A percentile compares a stretch with the other conserved stretches of the same genome.
phyloP scores from a whole-genome alignment of 1,140 invertebrate species.

The Probaryconus sp. region DNA sequence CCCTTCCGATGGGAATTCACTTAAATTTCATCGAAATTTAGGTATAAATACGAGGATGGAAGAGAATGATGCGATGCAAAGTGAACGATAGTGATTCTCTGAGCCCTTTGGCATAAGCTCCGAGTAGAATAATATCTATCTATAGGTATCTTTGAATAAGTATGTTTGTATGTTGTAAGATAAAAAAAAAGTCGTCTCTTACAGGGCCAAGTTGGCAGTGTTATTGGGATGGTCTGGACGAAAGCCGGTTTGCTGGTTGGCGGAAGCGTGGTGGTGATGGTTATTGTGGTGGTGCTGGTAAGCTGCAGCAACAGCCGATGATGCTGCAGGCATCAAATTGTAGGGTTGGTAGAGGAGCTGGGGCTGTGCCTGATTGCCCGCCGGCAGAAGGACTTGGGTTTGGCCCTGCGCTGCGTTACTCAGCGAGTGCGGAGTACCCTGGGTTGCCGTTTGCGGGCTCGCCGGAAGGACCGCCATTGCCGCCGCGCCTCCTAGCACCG shows the following conservation, averaged over 20 bases:
- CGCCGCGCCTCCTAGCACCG: constrained; percentile 76
- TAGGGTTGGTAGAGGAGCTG: constrained; percentile 75
- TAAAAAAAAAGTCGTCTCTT: constrained; percentile 39
- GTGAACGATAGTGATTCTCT: no score
- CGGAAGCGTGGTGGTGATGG: constrained; percentile 63
- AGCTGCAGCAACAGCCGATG: constrained; percentile 60
- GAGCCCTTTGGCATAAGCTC: no score
- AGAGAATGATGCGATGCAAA: no score
- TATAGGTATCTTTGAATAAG: no score
- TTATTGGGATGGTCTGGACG: constrained; percentile 39
- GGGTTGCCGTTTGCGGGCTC: constrained; percentile 77
- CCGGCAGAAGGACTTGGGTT: constrained; percentile 67
- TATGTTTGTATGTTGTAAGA: no score
- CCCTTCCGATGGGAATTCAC: no score
- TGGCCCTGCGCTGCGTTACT: constrained; percentile 64
- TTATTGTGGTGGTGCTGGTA: constrained; percentile 56
- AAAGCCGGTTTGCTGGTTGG: constrained; percentile 60
- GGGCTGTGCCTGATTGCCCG: constrained; percentile 53
- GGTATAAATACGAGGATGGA: no score
- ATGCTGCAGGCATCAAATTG: constrained; percentile 67
- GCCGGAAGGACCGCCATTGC: constrained; percentile 78
- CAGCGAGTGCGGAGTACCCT: constrained; percentile 62
- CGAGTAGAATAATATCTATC: no score
- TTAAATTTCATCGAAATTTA: no score
- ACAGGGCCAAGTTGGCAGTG: constrained; percentile 59